Base-by-base conservation (phyloP, 2,113 vertebrate species). In the Sialia sialis region DNA sequence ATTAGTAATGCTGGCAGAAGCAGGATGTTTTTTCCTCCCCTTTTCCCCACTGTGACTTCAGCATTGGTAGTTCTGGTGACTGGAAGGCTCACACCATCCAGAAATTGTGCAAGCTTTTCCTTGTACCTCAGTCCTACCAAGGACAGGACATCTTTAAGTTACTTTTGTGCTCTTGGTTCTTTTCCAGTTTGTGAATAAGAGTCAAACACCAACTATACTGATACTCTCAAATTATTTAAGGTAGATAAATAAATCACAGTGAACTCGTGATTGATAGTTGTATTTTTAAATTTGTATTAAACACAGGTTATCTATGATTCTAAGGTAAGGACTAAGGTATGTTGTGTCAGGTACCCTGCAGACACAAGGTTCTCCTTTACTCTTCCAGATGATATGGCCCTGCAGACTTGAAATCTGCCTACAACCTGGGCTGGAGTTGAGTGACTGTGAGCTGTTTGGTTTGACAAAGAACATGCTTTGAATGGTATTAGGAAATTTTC, bases 151-250 rank as follows among this genome's bases (percentile, higher is more conserved):
- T n/a, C 52, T 75, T 54, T 58, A 69, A 34, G 51, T 51, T n/a
- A 52, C 27, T 60, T 62, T 52, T 0, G 0, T n/a, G 17, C 21
- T 56, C 54, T 68, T 4, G 1, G 26, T 30, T 59, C n/a, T 64
- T 88, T 75, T 68, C 58, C n/a, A 59, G 36, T 38, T 66, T 73
- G 36, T 81, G 29, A 84, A 27, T 36, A 48, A 72, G 10, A 79
- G n/a, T 19, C 56, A 82, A 62, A 49, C 10, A 72, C n/a, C 44
- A 58, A 38, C 21, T 32, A 29, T 11, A 29, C 19, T 15, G 30
- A 83, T 18, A 72, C 2, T 12, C 26, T 48, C 58, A 39, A 29
- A 78, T 36, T 58, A 60, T 39, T 91, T 64, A 27, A 58, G 36
- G 7, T 44, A 34, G 19, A 83, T 25, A 46, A 90, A 39, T 20